These are phyloP conservation scores for Orthonevra nobilis DNA, from an alignment of 2,888 invertebrate species.

Conservation along the genomic window DNA sequence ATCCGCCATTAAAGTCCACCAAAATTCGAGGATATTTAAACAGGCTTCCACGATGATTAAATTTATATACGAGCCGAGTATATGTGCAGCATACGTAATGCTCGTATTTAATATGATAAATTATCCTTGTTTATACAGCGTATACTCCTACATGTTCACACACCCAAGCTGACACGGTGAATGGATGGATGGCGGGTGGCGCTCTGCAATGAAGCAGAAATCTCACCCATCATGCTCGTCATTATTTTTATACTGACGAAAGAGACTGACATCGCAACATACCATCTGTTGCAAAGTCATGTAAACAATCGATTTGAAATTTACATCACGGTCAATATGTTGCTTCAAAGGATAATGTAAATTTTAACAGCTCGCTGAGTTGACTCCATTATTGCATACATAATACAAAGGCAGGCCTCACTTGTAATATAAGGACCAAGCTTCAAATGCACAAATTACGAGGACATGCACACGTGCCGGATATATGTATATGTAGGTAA, in stretches of 20 bases:
- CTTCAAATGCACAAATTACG: constrained; percentile 39
- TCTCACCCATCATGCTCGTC: not conserved
- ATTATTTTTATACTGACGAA: not conserved
- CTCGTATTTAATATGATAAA: constrained; percentile 39
- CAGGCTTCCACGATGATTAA: constrained; percentile 20
- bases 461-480: too few relatives aligned
- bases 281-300: constrained; percentile 68
- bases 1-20: too few relatives aligned
- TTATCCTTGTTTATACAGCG: constrained; percentile 17
- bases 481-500: too few relatives aligned
- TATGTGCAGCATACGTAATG: constrained; percentile 34
- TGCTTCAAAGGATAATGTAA: constrained; percentile 55
- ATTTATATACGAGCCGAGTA: constrained; percentile 21
- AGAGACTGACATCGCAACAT: constrained; percentile 10
- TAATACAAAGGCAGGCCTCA: not conserved
- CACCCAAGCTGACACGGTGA: not conserved
- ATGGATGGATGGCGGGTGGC: not conserved
- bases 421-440: not conserved
- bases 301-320: constrained; percentile 71
- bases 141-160: not conserved
- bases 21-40: constrained; percentile 18
- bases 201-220: not conserved
- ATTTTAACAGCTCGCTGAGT: constrained; percentile 55
- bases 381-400: constrained; percentile 4
- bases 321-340: constrained; percentile 68